Evolutionary conservation across 2,888 invertebrate species (phyloP), one percentile per base, ranked within the genome.

Genomic region (Galerucella nymphaeae): DNA sequence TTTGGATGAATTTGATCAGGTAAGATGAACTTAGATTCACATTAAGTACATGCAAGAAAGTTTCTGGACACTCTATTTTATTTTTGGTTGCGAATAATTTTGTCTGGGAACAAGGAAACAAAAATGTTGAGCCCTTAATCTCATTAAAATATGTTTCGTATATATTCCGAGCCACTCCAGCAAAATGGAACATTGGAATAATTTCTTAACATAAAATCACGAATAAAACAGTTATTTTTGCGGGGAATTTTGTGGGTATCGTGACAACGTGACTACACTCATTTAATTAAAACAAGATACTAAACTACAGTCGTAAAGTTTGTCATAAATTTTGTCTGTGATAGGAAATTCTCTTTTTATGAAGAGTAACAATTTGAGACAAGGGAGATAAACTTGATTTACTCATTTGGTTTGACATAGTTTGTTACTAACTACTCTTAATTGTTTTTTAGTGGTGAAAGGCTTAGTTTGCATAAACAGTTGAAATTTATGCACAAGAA

Each of bases 151-250:
- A 4, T 14, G 14, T 45, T 45, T 45, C 45, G 45, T 45, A 45
- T 3, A 13, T 14, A 45, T 45, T 45, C 14, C 45, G 14, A 45
- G 14, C 13, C 14, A 2, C 45, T 45, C 14, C 11, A 14, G 3
- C 14, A 45, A 14, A 45, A 14, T 45, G 14, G 4, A 14, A 14
- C 45, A 0, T 23, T 14, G 14, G 14, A 45, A 45, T 45, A 45
- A 45, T 45, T 45, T 45, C 14, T 45, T 45, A 14, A 45, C 14
- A 3, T 45, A 81, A 79, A 81, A 80, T 41, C 42, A 18, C 59
- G 38, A 20, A 59, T 59, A 62, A 62, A 42, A 62, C 20, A 41
- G 55, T 69, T 55, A 55, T 69, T 62, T 69, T 69, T 62, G 55
- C 50, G 48, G 50, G 58, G 42, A 68, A n/a, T 61, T 30, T 59